Percentiles rank a stretch among this genome's conserved stretches.
These are phyloP conservation scores for Bruchidius siliquastri DNA, from an alignment of 2,888 invertebrate species.

Conservation along the genomic window DNA sequence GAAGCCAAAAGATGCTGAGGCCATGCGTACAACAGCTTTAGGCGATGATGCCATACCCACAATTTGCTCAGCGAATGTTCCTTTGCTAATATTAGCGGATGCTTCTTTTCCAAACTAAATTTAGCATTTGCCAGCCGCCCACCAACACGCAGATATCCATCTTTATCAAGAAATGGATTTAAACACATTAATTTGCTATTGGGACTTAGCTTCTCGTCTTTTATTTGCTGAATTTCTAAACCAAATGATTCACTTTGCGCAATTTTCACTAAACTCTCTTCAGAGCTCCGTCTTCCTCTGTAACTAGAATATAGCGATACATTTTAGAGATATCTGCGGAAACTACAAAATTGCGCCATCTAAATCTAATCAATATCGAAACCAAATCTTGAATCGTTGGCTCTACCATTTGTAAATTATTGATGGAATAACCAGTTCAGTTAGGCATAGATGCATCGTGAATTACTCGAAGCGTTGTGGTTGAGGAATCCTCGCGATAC, in stretches of 20 bases:
- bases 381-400: constrained; percentile 6
- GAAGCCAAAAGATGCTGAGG: constrained; percentile 16
- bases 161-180: constrained; percentile 20
- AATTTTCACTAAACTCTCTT: constrained; percentile 13
- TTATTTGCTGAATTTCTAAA: background rate
- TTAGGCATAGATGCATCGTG: constrained; percentile 6
- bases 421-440: constrained; percentile 5
- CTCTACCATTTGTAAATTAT: constrained; percentile 8
- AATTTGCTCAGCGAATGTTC: constrained; percentile 18
- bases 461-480: constrained; percentile 3
- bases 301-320: constrained; percentile 4
- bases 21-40: constrained; percentile 18
- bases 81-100: constrained; percentile 20
- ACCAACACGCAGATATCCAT: constrained; percentile 18
- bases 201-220: background rate
- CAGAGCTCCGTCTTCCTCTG: constrained; percentile 1
- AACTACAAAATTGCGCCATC: constrained; percentile 1
- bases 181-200: constrained; percentile 13
- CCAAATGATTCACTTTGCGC: too few relatives aligned
- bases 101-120: constrained; percentile 18
- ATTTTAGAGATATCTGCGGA: constrained; percentile 4
- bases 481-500: constrained; percentile 5
- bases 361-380: constrained; percentile 5
- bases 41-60: constrained; percentile 17
- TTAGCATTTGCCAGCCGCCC: constrained; percentile 19